A percentile compares a stretch with the other conserved stretches of the same genome.
phyloP scores from a whole-genome alignment of 2,888 invertebrate genomes.

The Xestia rhomboidea region DNA sequence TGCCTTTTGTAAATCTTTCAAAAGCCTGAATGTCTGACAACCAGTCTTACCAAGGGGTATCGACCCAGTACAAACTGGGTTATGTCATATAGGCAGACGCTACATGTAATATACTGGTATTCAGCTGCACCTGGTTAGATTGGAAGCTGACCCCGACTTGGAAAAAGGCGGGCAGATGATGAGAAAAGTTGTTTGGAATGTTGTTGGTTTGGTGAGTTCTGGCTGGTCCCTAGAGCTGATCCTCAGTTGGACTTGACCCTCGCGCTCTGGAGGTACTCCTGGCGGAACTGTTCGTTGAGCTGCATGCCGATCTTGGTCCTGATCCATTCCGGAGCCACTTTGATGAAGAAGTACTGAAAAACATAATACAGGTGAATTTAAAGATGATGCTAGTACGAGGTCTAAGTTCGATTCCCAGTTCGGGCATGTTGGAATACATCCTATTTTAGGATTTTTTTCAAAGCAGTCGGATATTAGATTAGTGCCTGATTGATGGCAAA shows the following conservation, averaged over 20 bases:
- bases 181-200: background rate
- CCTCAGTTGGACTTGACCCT: constrained; percentile 75
- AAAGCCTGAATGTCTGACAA: background rate
- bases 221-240: background rate
- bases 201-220: constrained; percentile 4
- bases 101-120: background rate
- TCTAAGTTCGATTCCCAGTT: background rate
- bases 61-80: background rate
- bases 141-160: background rate
- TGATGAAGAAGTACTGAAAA: constrained; percentile 90
- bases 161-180: background rate
- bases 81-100: background rate
- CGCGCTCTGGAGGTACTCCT: constrained; percentile 90
- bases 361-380: background rate
- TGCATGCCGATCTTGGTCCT: constrained; percentile 91
- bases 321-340: constrained; percentile 92
- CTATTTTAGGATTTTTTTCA: background rate
- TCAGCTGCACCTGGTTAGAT: background rate
- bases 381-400: background rate
- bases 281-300: constrained; percentile 91
- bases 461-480: background rate
- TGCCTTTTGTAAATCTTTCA: background rate
- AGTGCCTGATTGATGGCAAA: background rate
- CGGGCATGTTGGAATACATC: background rate
- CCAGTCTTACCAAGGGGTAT: background rate